Base-by-base conservation (phyloP, 2,797 vertebrate species). In the Macropodus opercularis region DNA sequence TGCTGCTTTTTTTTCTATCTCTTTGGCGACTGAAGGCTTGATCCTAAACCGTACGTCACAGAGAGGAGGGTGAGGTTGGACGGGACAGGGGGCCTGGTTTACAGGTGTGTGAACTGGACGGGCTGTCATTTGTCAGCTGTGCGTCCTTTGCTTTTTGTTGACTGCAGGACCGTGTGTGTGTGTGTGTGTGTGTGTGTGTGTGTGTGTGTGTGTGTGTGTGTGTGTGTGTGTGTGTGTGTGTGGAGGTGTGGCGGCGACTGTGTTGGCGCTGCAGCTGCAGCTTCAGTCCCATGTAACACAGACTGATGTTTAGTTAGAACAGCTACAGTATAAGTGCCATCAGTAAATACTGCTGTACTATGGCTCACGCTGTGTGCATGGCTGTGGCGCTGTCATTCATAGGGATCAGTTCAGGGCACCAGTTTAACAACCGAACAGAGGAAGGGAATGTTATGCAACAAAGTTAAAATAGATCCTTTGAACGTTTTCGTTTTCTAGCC, bases 91-190 rank as follows among this genome's bases (percentile, higher is more conserved):
- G 49, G 71, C 60, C 72, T 55, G 75, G 62, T 57, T 69, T 72
- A 73, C 80, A 85, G 77, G 82, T 86, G 84, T 73, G 70, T 64
- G 54, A 51, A 47, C 43, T 42, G 44, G 46, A 58, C 32, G 6
- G 3, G 17, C 13, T 8, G n/a, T 36, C 17, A 3, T 14, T 29
- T 52, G 26, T 19, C 8, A 31, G 38, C 2, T 10, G 1, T 2
- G 1, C 3, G 0, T 24, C 22, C 29, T 8, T 13, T 56, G 12
- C 19, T 44, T 31, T 51, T 42, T 61, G 47, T 78, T 80, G 68
- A 69, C 41, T 22, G 40, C 32, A 5, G 41, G 6, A 21, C 39
- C 60, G 23, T n/a, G n/a, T n/a, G n/a, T n/a, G n/a, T n/a, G n/a
- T n/a, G n/a, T n/a, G n/a, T n/a, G n/a, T n/a, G n/a, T n/a, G n/a